Evolutionary conservation across 2,888 invertebrate genomes (phyloP), one percentile per base, ranked within the genome.

Genomic region (Platycheirus rosarum): DNA sequence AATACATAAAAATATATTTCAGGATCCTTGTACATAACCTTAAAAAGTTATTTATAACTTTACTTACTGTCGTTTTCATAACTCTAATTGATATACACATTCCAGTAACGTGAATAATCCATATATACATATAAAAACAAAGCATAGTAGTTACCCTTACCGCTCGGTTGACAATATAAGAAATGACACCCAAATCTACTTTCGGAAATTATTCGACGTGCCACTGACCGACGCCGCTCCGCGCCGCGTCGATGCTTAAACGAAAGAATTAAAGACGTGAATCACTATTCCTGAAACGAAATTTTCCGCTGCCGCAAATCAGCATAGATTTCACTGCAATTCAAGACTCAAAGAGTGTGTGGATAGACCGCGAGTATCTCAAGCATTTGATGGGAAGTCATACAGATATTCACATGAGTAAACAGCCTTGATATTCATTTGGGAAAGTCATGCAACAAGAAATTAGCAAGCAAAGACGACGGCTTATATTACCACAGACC

Each of bases 351-450:
- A 53, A 46, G 46, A 63, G 53, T 62, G 6, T 29, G 20, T 46
- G 18, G 53, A 66, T 66, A 46, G 62, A 60, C 20, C 29, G 57
- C 53, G 68, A 60, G 23, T 23, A 79, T 79, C 60, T 66, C 53
- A 75, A 63, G 57, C 70, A 80, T 70, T 60, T 51, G 70, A 66
- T 82, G 80, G 80, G 80, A 76, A 82, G 80, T 71, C 76, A 66
- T 53, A 71, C 71, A 13, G 40, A 71, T 75, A 70, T 75, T 82
- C 80, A 82, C 80, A 82, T 82, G 76, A 76, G 65, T 76, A 82
- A 76, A 71, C 71, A 82, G 62, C 80, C 80, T 82, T 76, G 76
- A 82, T 82, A 82, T 82, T 82, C 76, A 71, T 82, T 82, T 82
- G 80, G 76, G 76, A 82, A 82, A 82, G 80, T 82, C 80, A 76